phyloP scores from a whole-genome alignment of 2,888 invertebrate genomes.

The Acrocera orbiculus region DNA sequence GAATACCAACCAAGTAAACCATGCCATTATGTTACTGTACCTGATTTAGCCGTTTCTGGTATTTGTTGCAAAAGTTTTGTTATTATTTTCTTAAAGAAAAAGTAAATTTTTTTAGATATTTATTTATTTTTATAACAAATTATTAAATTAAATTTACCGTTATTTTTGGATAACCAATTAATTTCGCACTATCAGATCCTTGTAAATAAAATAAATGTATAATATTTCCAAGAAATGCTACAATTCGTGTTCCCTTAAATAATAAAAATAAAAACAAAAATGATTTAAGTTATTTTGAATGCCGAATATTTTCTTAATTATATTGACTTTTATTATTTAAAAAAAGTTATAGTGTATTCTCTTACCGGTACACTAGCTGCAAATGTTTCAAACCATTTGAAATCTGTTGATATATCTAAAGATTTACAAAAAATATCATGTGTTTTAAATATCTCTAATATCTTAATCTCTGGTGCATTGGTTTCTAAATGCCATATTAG shows the following conservation, averaged over 20 bases:
- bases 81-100: slow-evolving; percentile 36
- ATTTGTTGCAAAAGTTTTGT: slow-evolving; percentile 76
- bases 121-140: background rate
- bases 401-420: slow-evolving; percentile 41
- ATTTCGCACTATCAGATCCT: slow-evolving; percentile 39
- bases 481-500: slow-evolving; percentile 65
- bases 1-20: slow-evolving; percentile 95
- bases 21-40: slow-evolving; percentile 96
- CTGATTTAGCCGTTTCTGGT: slow-evolving; percentile 76
- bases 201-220: slow-evolving; percentile 61
- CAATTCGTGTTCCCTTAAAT: slow-evolving; percentile 73
- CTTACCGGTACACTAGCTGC: slow-evolving; percentile 21
- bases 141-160: too few relatives aligned
- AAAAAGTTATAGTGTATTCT: too few relatives aligned
- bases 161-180: slow-evolving; percentile 56
- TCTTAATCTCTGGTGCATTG: slow-evolving; percentile 59
- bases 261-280: background rate
- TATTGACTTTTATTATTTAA: background rate
- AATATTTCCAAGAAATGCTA: slow-evolving; percentile 73
- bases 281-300: background rate
- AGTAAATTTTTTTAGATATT: background rate
- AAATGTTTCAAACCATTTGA: slow-evolving; percentile 24
- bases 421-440: slow-evolving; percentile 60
- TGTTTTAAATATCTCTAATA: slow-evolving; percentile 50
- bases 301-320: background rate